Percentiles rank a stretch among this genome's conserved stretches.
phyloP scores from a whole-genome alignment of 2,113 vertebrate species.

The Kobus ellipsiprymnus region DNA sequence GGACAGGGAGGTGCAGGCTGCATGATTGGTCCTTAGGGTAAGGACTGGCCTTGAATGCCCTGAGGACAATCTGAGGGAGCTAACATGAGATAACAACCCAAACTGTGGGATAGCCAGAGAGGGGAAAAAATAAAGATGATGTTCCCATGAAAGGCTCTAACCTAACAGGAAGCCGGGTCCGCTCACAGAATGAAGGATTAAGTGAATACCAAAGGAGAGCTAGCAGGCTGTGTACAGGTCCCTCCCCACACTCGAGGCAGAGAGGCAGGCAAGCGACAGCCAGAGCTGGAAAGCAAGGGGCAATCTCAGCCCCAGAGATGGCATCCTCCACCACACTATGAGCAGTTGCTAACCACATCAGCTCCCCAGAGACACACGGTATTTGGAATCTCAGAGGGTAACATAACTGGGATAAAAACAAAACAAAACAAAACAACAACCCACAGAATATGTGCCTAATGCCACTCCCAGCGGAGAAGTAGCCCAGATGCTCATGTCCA shows the following conservation, averaged over 20 bases:
- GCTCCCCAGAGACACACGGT: neutral
- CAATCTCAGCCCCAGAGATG: rapidly evolving
- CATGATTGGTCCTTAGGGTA: neutral
- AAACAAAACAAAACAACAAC: too few relatives aligned
- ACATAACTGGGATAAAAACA: neutral
- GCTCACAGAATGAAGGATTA: neutral
- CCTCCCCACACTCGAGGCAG: rapidly evolving
- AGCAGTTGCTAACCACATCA: neutral
- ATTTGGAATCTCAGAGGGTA: neutral
- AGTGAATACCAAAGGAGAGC: neutral
- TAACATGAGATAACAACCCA: neutral
- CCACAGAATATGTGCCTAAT: neutral
- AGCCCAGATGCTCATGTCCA: neutral
- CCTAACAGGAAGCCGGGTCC: neutral
- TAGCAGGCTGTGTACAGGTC: neutral
- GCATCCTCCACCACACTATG: neutral
- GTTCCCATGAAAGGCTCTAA: neutral
- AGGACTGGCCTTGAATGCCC: neutral
- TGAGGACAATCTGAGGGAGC: neutral
- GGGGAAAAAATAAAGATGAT: neutral
- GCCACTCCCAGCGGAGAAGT: neutral
- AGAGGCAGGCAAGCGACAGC: neutral
- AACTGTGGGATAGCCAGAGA: neutral
- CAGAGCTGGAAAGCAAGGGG: neutral
- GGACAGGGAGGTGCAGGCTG: neutral